phyloP scores from a whole-genome alignment of 1,140 invertebrate genomes.

The Orchestia grillus region DNA sequence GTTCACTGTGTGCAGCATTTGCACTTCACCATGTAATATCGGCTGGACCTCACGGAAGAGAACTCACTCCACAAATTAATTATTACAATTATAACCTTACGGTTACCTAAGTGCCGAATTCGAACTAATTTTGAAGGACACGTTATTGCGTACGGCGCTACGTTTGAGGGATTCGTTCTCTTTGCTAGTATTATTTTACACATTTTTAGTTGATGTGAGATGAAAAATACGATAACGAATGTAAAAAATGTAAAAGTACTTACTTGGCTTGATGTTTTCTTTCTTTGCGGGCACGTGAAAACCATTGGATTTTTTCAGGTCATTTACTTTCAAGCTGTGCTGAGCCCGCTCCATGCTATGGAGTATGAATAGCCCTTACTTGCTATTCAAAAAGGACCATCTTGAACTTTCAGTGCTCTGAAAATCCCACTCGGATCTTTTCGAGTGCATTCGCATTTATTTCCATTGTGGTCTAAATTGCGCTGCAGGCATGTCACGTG shows the following conservation, averaged over 20 bases:
- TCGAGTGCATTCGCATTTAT: not conserved
- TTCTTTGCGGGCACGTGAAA: not conserved
- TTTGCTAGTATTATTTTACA: no score
- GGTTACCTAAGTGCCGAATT: not conserved
- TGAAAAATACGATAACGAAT: not conserved
- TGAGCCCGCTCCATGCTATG: not conserved
- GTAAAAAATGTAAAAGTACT: not conserved
- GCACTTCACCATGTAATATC: no score
- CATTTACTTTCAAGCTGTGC: not conserved
- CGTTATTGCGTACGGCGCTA: no score
- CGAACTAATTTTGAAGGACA: not conserved
- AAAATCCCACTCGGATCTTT: not conserved
- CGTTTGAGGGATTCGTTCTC: no score
- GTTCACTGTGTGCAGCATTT: no score
- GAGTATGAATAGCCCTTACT: not conserved
- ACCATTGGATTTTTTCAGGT: not conserved
- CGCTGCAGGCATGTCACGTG: not conserved
- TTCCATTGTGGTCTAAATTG: conserved; percentile 1
- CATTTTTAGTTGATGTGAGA: not conserved
- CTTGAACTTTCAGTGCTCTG: not conserved
- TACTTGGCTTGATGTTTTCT: not conserved
- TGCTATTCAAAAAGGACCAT: not conserved
- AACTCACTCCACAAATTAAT: no score
- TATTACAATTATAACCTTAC: not conserved
- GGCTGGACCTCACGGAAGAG: no score